A percentile compares a stretch with the other conserved stretches of the same genome.
These are phyloP conservation scores for Rhaphigaster nebulosa DNA, from an alignment of 2,888 invertebrate species.

Conservation along the genomic window DNA sequence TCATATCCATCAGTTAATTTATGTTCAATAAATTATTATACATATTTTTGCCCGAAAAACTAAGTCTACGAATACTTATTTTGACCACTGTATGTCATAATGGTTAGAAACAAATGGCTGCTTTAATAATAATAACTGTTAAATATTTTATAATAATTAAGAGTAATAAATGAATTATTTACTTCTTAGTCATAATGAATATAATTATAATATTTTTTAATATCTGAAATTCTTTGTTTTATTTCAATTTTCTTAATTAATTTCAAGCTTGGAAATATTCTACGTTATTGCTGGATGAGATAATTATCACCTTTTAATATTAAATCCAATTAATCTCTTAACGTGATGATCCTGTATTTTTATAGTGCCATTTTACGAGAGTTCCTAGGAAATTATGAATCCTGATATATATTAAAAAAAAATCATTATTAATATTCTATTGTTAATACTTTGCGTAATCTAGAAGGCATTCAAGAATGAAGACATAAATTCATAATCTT, in stretches of 20 bases:
- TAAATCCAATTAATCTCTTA: neutral
- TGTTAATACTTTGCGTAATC: neutral
- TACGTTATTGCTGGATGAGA: neutral
- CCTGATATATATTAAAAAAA: neutral
- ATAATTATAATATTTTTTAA: neutral
- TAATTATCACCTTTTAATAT: neutral
- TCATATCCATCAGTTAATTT: too few species aligned
- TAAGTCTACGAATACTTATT: too few species aligned
- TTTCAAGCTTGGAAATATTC: neutral
- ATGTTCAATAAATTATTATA: too few species aligned
- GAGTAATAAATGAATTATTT: neutral
- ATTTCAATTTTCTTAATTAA: neutral
- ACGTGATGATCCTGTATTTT: slow-evolving; percentile 22
- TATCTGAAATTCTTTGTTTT: neutral
- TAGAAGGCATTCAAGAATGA: neutral
- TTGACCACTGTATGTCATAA: too few species aligned
- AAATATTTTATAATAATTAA: neutral
- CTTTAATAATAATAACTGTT: too few species aligned
- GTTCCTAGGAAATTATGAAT: neutral
- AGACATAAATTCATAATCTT: neutral
- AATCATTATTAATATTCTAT: neutral
- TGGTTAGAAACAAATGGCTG: too few species aligned
- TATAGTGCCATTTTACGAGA: neutral
- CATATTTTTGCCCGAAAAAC: too few species aligned
- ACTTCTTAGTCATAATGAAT: neutral